Base-by-base conservation (phyloP, 2,113 vertebrate species). In the Microcebus lehilahytsara region DNA sequence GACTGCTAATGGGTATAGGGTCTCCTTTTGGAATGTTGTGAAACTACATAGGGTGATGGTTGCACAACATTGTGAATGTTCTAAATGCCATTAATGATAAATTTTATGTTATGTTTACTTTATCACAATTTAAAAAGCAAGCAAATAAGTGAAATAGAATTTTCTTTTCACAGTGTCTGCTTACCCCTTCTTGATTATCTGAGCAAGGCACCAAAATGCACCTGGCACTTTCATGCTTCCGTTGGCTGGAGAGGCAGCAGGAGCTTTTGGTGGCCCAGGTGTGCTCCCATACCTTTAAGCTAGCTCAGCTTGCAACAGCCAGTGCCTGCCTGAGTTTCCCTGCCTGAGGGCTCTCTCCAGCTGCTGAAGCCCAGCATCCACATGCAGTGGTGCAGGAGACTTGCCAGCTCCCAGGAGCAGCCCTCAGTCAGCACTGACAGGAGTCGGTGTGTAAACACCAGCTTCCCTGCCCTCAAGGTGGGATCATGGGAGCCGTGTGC, bases 131-230 rank as follows among this genome's bases (percentile, higher is more conserved):
- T 46, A 60, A 62, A 27, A n/a, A 56, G 62, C 30, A 34, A 32
- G 40, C 25, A 85, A 32, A 11, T 4, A 17, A 19, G 25, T 1
- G 7, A 83, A 22, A 56, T 16, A 13, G 32, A 46, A 13, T 37
- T 9, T 53, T 46, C 25, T 74, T 37, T 32, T 77, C 49, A 20
- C 11, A 19, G 0, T 1, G 27, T 34, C 13, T 2, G 5, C 10
- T 20, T 62, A 37, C 19, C 30, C 66, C n/a, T 56, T 30, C 8
- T 22, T 51, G 20, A n/a, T 8, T 14, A 0, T 67, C 85, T 62
- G n/a, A 56, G 19, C 22, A 22, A 37, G 34, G 34, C 23, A 14
- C 40, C 37, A 9, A 53, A 11, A 46, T 0, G 0, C 3, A 9
- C 22, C 32, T 69, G 56, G 22, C 0, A 5, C 27, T 66, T 32